Evolutionary conservation across 2,888 invertebrate species (phyloP), one percentile per base, ranked within the genome.

Genomic region (Hirtodrosophila alboralis): DNA sequence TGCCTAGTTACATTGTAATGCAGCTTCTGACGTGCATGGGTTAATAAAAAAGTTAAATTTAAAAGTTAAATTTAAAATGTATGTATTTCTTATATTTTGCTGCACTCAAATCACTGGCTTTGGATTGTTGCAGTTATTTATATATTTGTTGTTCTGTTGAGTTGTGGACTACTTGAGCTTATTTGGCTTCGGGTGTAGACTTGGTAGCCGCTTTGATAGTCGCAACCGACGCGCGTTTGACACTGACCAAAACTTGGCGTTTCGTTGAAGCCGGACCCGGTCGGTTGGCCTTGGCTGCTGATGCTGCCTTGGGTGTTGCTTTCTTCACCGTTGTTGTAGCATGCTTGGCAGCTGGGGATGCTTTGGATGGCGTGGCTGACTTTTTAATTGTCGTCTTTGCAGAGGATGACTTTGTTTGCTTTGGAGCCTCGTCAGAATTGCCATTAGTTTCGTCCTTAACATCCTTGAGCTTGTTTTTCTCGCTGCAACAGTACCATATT

Each of bases 401-500:
- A 1, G 40, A 23, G 18, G 47, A 3, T 4, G 53, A 10, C 10
- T 75, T 52, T 0, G 43, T 44, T 26, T 63, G 73, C 26, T 62
- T 61, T 9, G 31, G n/a, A 30, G 10, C 43, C 43, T 80, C 84
- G 3, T 78, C 84, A 16, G 52, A 68, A 61, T 73, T 81, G 45
- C 81, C 87, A 71, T 88, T 88, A 0, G 62, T 9, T 14, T 70
- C 70, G 26, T 83, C 81, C 48, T 76, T 81, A 12, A 69, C 65
- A 38, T 90, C 90, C 64, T 89, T 90, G 7, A 56, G 67, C 64
- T 90, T 90, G 48, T 87, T 85, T 87, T 94, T 94, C 83, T 94
- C 94, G 70, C 93, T 89, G 36, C 0, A 79, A 69, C 27, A 12
- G 4, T 34, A 12, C 1, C 0, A 34, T 28, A n/a, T 21, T 5